Base-by-base conservation (phyloP, 2,888 invertebrate species). In the Clepsis dumicolana region DNA sequence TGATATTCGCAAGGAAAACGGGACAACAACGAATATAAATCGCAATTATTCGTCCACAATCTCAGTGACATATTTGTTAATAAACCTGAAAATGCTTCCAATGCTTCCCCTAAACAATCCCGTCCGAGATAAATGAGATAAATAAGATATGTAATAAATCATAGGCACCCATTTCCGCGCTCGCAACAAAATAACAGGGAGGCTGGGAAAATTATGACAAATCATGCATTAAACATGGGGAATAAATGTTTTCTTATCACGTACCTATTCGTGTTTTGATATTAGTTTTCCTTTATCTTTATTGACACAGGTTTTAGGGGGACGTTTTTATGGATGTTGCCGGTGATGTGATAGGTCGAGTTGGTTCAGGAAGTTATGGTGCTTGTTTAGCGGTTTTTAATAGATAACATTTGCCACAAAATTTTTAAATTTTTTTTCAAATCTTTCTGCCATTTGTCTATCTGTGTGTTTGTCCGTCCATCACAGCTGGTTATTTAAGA, bases 171-270 rank as follows among this genome's bases (percentile, higher is more conserved):
- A 89, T 91, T 91, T 88, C 88, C 85, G 86, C 89, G 84, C 82
- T 80, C 73, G 84, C 85, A 84, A 89, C 90, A 89, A 92, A 91
- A 93, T 91, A 92, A 91, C 89, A 85, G 89, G 91, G 89, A 88
- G 86, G 89, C 85, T 87, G 89, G 89, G 85, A 89, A n/a, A 93
- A 93, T 93, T 93, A 93, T 92, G 92, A 93, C 93, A 92, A 92
- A 93, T 93, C 93, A 93, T 93, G 93, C 93, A 93, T 93, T 93
- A 93, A 93, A 93, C 93, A 93, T 93, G 86, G 93, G 90, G 92
- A 93, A 93, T 93, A 93, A 93, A 93, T 93, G 93, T 93, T 93
- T 93, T 93, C 93, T 93, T 93, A 93, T 93, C 93, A 93, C 93
- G 93, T 93, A 89, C 91, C 92, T 93, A 92, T 90, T 91, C 89